Percentiles rank a stretch among this genome's conserved stretches.
Evolutionary conservation across 2,888 invertebrate genomes (phyloP).

Genomic region (Drosophila conformis): DNA sequence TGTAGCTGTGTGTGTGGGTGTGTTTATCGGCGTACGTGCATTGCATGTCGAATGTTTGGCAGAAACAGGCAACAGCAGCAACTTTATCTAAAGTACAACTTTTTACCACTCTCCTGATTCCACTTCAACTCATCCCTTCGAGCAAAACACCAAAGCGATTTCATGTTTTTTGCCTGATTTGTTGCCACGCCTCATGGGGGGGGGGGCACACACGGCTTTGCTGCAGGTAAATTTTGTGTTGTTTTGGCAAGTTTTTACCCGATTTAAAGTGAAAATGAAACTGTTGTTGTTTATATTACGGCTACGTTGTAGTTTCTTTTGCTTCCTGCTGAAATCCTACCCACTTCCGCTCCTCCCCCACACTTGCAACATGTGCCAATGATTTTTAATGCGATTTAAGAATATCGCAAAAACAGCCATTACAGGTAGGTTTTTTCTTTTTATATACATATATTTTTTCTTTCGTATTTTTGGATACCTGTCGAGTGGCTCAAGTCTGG

Average conservation of each 20-base stretch:
- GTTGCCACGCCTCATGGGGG: conserved; percentile 23
- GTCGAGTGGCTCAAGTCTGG: conserved; percentile 54
- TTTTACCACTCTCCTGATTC: conserved; percentile 32
- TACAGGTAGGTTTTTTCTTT: conserved; percentile 3
- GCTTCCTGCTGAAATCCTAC: not conserved
- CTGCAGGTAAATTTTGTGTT: conserved; percentile 47
- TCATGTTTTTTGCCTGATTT: conserved; percentile 57
- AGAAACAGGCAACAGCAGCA: conserved; percentile 67
- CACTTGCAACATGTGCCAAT: conserved; percentile 58
- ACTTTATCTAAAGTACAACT: conserved; percentile 75
- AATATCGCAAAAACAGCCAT: conserved; percentile 47
- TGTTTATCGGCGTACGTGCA: conserved; percentile 63
- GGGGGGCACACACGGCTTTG: conserved; percentile 11
- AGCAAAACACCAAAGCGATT: conserved; percentile 43
- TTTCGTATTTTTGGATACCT: conserved; percentile 3
- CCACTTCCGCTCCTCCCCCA: accelerated
- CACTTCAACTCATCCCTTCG: conserved; percentile 1
- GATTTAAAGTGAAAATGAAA: conserved; percentile 73
- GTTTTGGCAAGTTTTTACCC: conserved; percentile 66
- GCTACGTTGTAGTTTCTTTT: conserved; percentile 31
- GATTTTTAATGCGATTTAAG: conserved; percentile 80
- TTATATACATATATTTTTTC: not conserved
- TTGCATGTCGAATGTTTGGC: conserved; percentile 72
- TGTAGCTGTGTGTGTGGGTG: conserved; percentile 25
- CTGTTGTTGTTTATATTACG: conserved; percentile 57